Evolutionary conservation across 53 echinoderm and acorn worm species (phyloP).

Genomic region (Holothuria scabra): DNA sequence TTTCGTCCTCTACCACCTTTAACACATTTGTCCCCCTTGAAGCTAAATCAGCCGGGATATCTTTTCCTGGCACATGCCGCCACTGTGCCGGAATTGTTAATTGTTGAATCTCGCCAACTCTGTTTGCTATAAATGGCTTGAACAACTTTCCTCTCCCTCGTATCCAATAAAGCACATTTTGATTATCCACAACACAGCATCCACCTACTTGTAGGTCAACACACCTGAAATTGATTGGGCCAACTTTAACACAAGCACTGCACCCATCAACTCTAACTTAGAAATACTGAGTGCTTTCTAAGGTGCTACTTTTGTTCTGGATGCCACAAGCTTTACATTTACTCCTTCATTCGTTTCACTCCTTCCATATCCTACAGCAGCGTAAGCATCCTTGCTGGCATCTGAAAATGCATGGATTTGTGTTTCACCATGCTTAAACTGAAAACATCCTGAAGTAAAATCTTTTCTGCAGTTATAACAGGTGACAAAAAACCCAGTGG

Average conservation of each 20-base stretch:
- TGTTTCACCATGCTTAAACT: slow-evolving; percentile 5
- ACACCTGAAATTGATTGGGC: slow-evolving; percentile 12
- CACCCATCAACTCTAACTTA: too few relatives aligned
- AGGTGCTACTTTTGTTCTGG: slow-evolving; percentile 10
- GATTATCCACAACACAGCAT: slow-evolving; percentile 27
- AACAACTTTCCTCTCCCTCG: slow-evolving; percentile 14
- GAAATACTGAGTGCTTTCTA: too few relatives aligned
- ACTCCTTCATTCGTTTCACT: neutral
- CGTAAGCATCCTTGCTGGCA: slow-evolving; percentile 22
- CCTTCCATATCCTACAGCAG: slow-evolving; percentile 6
- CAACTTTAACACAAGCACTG: slow-evolving; percentile 11
- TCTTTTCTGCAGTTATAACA: slow-evolving; percentile 6
- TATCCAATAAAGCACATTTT: slow-evolving; percentile 44
- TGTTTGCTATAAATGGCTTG: slow-evolving; percentile 59
- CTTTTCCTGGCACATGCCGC: slow-evolving; percentile 56
- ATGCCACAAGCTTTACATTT: neutral
- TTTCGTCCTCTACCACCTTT: too few relatives aligned
- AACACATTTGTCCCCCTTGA: slow-evolving; percentile 44
- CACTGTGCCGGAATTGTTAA: slow-evolving; percentile 38
- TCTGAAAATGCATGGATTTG: slow-evolving; percentile 1
- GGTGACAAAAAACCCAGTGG: slow-evolving; percentile 44
- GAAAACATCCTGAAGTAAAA: slow-evolving; percentile 32
- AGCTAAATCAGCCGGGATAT: slow-evolving; percentile 65
- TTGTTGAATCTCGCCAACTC: slow-evolving; percentile 55
- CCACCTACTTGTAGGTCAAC: neutral